These are phyloP conservation scores for Phalacrocorax brasilianus DNA, from an alignment of 2,113 vertebrate species.

Conservation along the genomic window DNA sequence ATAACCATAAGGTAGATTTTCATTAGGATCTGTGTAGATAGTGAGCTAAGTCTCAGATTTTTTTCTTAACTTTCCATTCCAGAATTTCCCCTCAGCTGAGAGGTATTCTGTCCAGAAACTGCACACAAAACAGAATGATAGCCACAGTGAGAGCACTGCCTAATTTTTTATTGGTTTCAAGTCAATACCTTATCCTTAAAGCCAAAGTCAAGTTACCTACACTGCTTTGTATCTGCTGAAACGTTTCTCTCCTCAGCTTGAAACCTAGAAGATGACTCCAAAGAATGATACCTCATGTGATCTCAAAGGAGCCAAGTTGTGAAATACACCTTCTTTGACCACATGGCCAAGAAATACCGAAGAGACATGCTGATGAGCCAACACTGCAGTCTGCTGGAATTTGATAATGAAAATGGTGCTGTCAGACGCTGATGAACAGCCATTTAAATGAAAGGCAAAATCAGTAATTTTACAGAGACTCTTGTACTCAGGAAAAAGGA, in stretches of 20 bases:
- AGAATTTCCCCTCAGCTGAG: not conserved
- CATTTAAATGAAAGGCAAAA: not conserved
- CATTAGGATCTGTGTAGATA: not conserved
- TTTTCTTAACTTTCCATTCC: not conserved
- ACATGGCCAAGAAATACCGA: not conserved
- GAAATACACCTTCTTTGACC: not conserved
- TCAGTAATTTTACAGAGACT: not conserved
- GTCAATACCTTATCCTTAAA: not conserved
- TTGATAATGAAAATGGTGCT: constrained; percentile 4
- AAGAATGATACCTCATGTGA: not conserved
- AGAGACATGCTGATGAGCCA: not conserved
- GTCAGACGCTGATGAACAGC: not conserved
- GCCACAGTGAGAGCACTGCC: not conserved
- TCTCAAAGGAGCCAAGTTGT: not conserved
- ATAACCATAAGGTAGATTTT: not conserved
- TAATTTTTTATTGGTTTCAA: not conserved
- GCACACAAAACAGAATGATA: not conserved
- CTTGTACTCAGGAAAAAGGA: not conserved
- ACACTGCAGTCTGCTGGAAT: not conserved
- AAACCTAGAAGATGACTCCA: not conserved
- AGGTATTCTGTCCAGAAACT: not conserved
- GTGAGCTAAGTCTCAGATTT: not conserved
- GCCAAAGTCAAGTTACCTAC: not conserved
- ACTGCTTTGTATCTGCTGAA: not conserved
- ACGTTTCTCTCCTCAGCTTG: not conserved